Percentiles rank a stretch among this genome's conserved stretches.
Evolutionary conservation across 2,888 invertebrate genomes (phyloP).

Genomic region (Caenorhabditis japonica): DNA sequence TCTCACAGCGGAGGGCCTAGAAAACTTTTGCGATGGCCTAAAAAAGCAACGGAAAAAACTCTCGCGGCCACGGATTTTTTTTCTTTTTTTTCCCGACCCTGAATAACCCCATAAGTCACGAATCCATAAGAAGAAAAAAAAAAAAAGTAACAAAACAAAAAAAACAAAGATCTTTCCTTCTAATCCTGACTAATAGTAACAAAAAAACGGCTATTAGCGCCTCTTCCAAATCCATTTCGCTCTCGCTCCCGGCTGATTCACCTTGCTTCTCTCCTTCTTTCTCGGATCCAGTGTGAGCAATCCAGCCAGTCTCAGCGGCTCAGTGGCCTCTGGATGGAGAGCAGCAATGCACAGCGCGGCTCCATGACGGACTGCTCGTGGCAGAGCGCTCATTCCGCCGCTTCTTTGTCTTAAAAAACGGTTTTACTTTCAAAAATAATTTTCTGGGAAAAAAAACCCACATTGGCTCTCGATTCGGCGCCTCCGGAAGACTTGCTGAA

Average conservation of each 20-base stretch:
- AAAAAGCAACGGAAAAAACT: no score
- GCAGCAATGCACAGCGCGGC: slow-evolving; percentile 71
- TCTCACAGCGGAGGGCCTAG: no score
- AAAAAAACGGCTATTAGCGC: slow-evolving; percentile 36
- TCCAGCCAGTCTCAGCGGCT: slow-evolving; percentile 71
- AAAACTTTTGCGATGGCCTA: no score
- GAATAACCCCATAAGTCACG: no score
- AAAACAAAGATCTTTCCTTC: slow-evolving; percentile 14
- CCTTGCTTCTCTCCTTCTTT: slow-evolving; percentile 73
- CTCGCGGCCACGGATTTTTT: no score
- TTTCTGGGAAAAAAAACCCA: no score
- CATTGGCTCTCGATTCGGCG: slow-evolving; percentile 44
- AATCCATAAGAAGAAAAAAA: not conserved
- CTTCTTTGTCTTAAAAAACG: slow-evolving; percentile 21
- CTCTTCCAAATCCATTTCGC: slow-evolving; percentile 76
- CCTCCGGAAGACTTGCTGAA: slow-evolving; percentile 36
- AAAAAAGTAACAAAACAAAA: slow-evolving; percentile 19
- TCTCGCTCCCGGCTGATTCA: slow-evolving; percentile 76
- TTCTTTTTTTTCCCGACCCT: no score
- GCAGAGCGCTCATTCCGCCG: slow-evolving; percentile 67
- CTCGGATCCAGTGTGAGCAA: slow-evolving; percentile 73
- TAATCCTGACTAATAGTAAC: slow-evolving; percentile 7
- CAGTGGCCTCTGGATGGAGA: slow-evolving; percentile 66
- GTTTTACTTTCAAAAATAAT: no score
- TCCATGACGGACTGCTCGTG: slow-evolving; percentile 73